Base-by-base conservation (phyloP, 2,113 vertebrate genomes). In the Microtus richardsoni region DNA sequence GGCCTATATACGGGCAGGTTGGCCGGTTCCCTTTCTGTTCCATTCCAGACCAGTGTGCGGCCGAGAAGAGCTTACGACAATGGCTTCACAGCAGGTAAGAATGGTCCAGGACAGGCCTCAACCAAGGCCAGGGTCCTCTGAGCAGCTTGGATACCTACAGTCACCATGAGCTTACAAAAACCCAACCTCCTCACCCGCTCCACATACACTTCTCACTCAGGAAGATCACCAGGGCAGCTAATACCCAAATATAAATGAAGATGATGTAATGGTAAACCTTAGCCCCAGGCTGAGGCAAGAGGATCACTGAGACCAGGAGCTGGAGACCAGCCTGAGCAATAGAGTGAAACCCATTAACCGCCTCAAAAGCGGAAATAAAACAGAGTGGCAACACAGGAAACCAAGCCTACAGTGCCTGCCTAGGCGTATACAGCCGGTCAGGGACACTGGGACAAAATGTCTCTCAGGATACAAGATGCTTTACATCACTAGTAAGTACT, bases 61-160 rank as follows among this genome's bases (percentile, higher is more conserved):
- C 4, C 1, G 0, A 1, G 8, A n/a, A 47, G 52, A 33, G 30
- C 41, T 54, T 16, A 1, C 12, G 44, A 73, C 68, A 47, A 3
- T 0, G 58, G 74, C 24, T 7, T 49, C 85, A 3, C 2, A 5
- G 10, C 21, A 47, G 49, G 14, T 3, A 33, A 16, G 9, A 41
- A 62, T 0, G 21, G 52, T 41, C 70, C 30, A 2, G 6, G 74
- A 47, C 6, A 82, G 79, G n/a, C 54, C 12, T 82, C 22, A 41
- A 70, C 39, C 39, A 58, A 73, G 44, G 73, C 30, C 41, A 47
- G 68, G 1, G 19, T 28, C 85, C 22, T 62, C 39, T 52, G 83
- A 85, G 58, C 66, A 44, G 60, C 22, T 39, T 0, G 0, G 68
- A 87, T 9, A 1, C 39, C 5, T 16, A 83, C 58, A 49, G 60